Evolutionary conservation across 2,888 invertebrate genomes (phyloP).

Genomic region (Heliconius ethilla): DNA sequence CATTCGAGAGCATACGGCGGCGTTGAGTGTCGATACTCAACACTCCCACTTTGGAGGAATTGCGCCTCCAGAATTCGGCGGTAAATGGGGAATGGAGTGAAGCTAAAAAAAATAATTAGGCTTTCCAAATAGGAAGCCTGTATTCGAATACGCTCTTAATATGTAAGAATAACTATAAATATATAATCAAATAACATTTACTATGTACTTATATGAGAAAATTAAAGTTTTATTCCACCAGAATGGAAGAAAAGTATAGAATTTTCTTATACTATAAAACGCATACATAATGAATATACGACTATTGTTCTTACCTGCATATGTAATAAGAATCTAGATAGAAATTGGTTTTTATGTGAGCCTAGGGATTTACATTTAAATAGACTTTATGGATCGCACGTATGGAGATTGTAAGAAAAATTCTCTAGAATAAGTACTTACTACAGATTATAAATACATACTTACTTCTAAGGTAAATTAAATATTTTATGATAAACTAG

Average conservation of each 20-base stretch:
- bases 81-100: neutral
- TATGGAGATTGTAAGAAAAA: constrained; percentile 18
- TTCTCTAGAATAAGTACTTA: neutral
- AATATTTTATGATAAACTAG: neutral
- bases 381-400: constrained; percentile 23
- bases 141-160: no score
- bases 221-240: neutral
- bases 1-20: no score
- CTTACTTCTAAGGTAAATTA: neutral
- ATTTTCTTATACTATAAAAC: constrained; percentile 26
- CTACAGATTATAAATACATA: neutral
- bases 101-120: no score
- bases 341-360: constrained; percentile 28
- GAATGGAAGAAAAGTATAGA: constrained; percentile 22
- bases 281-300: constrained; percentile 39
- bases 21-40: neutral
- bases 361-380: constrained; percentile 33
- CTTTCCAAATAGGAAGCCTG: no score
- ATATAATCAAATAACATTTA: no score
- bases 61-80: neutral
- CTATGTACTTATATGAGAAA: neutral
- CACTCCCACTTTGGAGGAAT: neutral
- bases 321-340: constrained; percentile 31
- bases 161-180: no score
- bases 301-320: constrained; percentile 34